A percentile compares a stretch with the other conserved stretches of the same genome.
Evolutionary conservation across 23 tunicate genomes (phyloP).

Genomic region (Oikopleura dioica): DNA sequence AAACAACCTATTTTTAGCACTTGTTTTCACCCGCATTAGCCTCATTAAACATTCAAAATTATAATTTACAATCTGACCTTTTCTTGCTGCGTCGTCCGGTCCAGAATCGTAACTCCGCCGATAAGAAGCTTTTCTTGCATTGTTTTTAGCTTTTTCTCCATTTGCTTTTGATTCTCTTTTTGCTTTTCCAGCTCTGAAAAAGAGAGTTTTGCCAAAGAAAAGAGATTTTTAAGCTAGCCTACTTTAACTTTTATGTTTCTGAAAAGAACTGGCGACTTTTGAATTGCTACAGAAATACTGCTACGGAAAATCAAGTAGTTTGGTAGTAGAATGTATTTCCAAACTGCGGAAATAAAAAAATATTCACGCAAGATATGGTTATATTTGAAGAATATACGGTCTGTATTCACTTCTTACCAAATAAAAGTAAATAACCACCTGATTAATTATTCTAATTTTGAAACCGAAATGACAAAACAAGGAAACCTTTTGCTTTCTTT

Average conservation of each 20-base stretch:
- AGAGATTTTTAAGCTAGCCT: too few species aligned
- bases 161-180: not conserved
- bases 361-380: too few species aligned
- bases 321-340: too few species aligned
- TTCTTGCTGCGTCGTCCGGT: constrained; percentile 74
- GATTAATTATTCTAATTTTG: too few species aligned
- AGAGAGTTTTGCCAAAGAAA: too few species aligned
- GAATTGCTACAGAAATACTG: not conserved
- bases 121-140: constrained; percentile 85
- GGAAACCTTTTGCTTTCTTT: constrained; percentile 27
- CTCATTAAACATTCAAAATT: too few species aligned
- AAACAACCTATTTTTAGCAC: not conserved
- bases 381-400: too few species aligned
- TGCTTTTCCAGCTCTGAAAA: not conserved
- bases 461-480: too few species aligned
- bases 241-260: not conserved
- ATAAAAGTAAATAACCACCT: too few species aligned
- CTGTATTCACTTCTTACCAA: too few species aligned
- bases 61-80: not conserved
- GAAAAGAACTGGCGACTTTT: not conserved
- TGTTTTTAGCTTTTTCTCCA: constrained; percentile 20
- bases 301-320: too few species aligned
- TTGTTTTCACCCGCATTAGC: not conserved
- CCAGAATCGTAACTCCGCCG: constrained; percentile 72
- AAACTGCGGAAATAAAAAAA: too few species aligned